Evolutionary conservation across 2,888 invertebrate species (phyloP).

Genomic region (Agrenia bidenticulata): DNA sequence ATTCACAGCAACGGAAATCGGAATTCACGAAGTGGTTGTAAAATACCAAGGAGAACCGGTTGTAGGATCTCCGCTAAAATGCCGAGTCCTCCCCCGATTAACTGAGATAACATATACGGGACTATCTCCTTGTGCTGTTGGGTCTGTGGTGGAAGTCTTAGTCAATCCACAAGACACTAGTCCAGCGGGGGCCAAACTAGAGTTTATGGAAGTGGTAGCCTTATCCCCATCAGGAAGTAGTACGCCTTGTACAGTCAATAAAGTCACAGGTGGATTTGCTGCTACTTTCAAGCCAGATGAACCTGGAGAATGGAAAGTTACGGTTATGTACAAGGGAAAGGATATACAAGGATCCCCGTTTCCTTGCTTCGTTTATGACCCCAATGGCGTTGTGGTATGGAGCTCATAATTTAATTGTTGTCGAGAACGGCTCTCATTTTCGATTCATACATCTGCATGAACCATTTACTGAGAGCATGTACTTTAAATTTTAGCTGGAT

Average conservation of each 20-base stretch:
- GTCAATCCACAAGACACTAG: conserved; percentile 58
- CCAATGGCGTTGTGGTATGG: conserved; percentile 74
- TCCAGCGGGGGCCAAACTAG: conserved; percentile 61
- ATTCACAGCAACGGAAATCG: conserved; percentile 85
- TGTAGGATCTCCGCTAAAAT: conserved; percentile 68
- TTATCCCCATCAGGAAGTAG: conserved; percentile 85
- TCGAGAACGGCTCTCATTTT: not conserved
- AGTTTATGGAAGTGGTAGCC: conserved; percentile 89
- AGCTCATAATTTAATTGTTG: not conserved
- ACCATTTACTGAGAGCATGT: not conserved
- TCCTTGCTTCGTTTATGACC: conserved; percentile 92
- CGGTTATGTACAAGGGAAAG: conserved; percentile 91
- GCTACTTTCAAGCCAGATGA: conserved; percentile 97
- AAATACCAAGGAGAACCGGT: conserved; percentile 64
- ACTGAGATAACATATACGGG: conserved; percentile 80
- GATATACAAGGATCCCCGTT: conserved; percentile 96
- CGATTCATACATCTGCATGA: too few species aligned
- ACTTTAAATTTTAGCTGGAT: conserved; percentile 44
- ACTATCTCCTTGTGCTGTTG: conserved; percentile 92
- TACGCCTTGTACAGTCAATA: conserved; percentile 73
- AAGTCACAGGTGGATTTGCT: conserved; percentile 85
- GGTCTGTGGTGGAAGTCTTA: conserved; percentile 91
- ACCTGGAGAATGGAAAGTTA: conserved; percentile 95
- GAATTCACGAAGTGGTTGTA: conserved; percentile 73
- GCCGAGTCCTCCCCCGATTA: conserved; percentile 82